Base-by-base conservation (phyloP, 2,888 invertebrate genomes). In the Chesias legatella region DNA sequence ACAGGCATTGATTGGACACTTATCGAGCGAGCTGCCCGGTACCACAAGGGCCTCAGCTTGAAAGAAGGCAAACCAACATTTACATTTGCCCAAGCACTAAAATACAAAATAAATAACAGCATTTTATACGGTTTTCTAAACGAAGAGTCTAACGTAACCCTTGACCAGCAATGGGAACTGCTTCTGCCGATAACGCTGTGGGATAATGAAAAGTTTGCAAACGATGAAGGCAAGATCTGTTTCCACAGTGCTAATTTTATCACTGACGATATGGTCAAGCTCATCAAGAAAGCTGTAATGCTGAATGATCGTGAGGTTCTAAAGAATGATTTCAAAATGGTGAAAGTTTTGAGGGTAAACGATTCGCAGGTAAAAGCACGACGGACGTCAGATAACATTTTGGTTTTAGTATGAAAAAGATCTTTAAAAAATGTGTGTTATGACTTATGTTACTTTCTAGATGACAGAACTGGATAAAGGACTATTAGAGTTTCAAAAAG, bases 391-490 rank as follows among this genome's bases (percentile, higher is more conserved):
- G 3, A 27, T 29, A 27, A 28, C 33, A 13, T 29, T 9, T 11
- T 9, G 2, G 8, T 20, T 20, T 4, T 2, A 28, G 10, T 7
- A 10, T 32, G 38, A 1, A 31, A 22, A 11, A 10, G 23, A 26
- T 11, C 7, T 10, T 10, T 10, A 29, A 24, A 9, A n/a, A n/a
- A n/a, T n/a, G n/a, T n/a, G n/a, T n/a, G n/a, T n/a, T n/a, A n/a
- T n/a, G n/a, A n/a, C n/a, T n/a, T n/a, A n/a, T n/a, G 31, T 31
- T 9, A n/a, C 38, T 41, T 71, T 65, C 21, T 63, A 90, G 90
- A 85, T 90, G 64, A 88, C 85, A n/a, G 61, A 71, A 7, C 52
- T 90, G 33, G 90, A 90, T 53, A 34, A 54, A 7, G 61, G 60
- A 22, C 46, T 90, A 28, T 39, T 46, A 23, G 62, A 77, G 29